phyloP scores from a whole-genome alignment of 2,888 invertebrate genomes.

The Allygus modestus region DNA sequence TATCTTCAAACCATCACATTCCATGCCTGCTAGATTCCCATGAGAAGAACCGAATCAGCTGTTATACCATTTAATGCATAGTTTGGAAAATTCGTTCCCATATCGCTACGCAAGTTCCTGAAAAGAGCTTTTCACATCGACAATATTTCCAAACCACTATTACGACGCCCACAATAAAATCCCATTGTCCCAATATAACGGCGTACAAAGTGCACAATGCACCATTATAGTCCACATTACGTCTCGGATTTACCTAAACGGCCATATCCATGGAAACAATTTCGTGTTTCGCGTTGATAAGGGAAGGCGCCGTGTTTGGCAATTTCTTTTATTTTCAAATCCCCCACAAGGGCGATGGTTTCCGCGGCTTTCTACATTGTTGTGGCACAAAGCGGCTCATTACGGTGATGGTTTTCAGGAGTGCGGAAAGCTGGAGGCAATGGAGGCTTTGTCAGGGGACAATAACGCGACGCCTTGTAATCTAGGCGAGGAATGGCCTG shows the following conservation, averaged over 20 bases:
- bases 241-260: neutral
- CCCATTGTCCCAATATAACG: neutral
- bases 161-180: neutral
- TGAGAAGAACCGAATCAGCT: no score
- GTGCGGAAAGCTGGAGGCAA: constrained; percentile 12
- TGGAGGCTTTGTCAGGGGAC: constrained; percentile 12
- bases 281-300: neutral
- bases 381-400: constrained; percentile 8
- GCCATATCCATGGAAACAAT: neutral
- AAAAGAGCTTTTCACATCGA: neutral
- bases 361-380: constrained; percentile 47
- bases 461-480: neutral
- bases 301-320: constrained; percentile 13
- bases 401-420: constrained; percentile 12
- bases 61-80: no score
- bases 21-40: no score
- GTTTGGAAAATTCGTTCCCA: neutral
- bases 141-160: neutral
- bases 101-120: neutral
- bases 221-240: neutral
- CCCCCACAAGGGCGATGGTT: neutral
- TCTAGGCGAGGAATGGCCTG: neutral
- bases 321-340: constrained; percentile 19
- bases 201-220: neutral
- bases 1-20: no score